These are phyloP conservation scores for Tachuris rubrigastra DNA, from an alignment of 2,113 vertebrate species.

Conservation along the genomic window DNA sequence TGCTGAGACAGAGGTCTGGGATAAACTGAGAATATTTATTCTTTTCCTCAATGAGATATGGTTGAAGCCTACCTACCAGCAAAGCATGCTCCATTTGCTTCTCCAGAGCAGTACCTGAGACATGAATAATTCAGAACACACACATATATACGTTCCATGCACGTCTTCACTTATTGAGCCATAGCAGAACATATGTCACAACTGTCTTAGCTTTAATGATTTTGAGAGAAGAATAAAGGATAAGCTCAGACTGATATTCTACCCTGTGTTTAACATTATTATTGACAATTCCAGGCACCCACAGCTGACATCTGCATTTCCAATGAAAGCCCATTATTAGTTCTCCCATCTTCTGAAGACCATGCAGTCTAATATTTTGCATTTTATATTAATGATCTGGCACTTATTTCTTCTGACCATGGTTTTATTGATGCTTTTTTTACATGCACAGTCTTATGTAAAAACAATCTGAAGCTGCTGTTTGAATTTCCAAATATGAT, in stretches of 20 bases:
- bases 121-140: conserved; percentile 40
- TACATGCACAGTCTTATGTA: not conserved
- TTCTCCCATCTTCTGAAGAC: conserved; percentile 1
- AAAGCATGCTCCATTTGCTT: not conserved
- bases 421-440: not conserved
- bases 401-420: not conserved
- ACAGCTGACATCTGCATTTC: conserved; percentile 67
- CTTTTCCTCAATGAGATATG: not conserved
- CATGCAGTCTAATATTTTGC: not conserved
- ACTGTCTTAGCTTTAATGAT: conserved; percentile 57
- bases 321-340: conserved; percentile 50
- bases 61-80: not conserved
- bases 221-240: conserved; percentile 38
- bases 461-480: not conserved
- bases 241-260: conserved; percentile 41
- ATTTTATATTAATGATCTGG: not conserved
- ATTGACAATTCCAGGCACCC: conserved; percentile 50
- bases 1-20: rapidly evolving
- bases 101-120: not conserved
- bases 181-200: conserved; percentile 31
- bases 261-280: conserved; percentile 48
- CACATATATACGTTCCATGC: not conserved
- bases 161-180: conserved; percentile 42
- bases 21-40: not conserved
- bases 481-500: not conserved